Conservation (phyloP, 2,113 vertebrate species). For the Nothobranchius furzeri region DNA sequence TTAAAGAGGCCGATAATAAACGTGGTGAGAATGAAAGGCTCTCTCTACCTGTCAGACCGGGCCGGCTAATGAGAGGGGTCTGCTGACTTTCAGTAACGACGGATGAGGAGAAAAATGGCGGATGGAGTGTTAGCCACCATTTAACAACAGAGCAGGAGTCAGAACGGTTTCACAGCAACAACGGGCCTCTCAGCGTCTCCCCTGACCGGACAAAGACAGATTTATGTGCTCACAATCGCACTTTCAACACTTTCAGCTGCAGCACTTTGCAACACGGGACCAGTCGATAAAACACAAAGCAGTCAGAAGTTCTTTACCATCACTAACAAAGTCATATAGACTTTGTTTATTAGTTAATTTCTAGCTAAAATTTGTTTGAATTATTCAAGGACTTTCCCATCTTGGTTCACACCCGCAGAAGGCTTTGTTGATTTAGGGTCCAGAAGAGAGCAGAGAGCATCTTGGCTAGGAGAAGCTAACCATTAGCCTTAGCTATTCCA, state of each 20-base stretch:
- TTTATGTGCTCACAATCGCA: neutral
- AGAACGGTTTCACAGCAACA: constrained; percentile 48
- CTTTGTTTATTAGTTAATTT: too few species aligned
- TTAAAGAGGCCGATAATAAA: constrained; percentile 74
- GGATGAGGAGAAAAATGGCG: constrained; percentile 51
- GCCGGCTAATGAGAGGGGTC: constrained; percentile 64
- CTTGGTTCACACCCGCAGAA: too few species aligned
- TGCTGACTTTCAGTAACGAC: constrained; percentile 54
- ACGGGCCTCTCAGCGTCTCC: constrained; percentile 25
- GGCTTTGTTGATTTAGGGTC: too few species aligned
- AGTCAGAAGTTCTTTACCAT: too few species aligned
- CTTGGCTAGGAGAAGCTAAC: too few species aligned
- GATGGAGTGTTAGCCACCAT: constrained; percentile 70
- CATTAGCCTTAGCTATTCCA: too few species aligned
- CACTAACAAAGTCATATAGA: too few species aligned
- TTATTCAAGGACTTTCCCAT: too few species aligned
- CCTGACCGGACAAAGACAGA: constrained; percentile 7
- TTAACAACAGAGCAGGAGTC: constrained; percentile 50
- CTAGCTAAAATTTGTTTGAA: too few species aligned
- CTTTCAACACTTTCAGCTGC: neutral
- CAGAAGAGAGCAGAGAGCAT: too few species aligned
- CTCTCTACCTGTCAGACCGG: constrained; percentile 59
- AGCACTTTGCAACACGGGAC: too few species aligned
- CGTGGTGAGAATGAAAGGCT: constrained; percentile 65
- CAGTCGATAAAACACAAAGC: too few species aligned